Evolutionary conservation across 2,888 invertebrate genomes (phyloP), one percentile per base, ranked within the genome.

Genomic region (Bugula neritina): DNA sequence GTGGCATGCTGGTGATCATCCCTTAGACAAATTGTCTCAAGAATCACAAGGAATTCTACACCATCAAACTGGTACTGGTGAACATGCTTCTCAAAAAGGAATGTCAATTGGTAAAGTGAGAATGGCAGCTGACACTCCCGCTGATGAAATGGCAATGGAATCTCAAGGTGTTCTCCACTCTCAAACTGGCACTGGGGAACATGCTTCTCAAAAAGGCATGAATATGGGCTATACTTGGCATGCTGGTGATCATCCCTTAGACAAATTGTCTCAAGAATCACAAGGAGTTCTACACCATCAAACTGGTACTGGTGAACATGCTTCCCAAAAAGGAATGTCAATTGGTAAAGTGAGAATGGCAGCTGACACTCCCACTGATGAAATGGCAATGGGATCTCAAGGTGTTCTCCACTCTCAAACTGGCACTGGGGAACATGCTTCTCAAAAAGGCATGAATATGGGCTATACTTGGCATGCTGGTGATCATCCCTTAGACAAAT

Each of bases 151-250:
- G 29, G 21, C 63, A 25, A 27, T 25, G 31, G 63, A 63, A n/a
- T 63, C 63, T 31, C 63, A 63, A 63, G 63, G 63, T 63, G 63
- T 63, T 2, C 34, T 63, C 31, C 31, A 63, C 31, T 13, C 63
- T 2, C 63, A 63, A 34, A 31, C 63, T 25, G 63, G 63, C 5
- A 63, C 34, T 5, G 63, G 63, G 13, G 25, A 63, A 27, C 63
- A 63, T 5, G 63, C 27, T 31, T 63, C 63, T n/a, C 63, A 63
- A 63, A 63, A 63, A 63, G 63, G 63, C 13, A 63, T 63, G 63
- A 13, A 3, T 25, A 29, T 63, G 5, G 63, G 63, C 2, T 31
- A 63, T 5, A n/a, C 17, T 63, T 3, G 63, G 31, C 63, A 3
- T 29, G 63, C 34, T 29, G 29, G 10, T 63, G 63, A 63, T 63